These are phyloP conservation scores for Leuciscus waleckii DNA, from an alignment of 2,797 vertebrate species.

Conservation along the genomic window DNA sequence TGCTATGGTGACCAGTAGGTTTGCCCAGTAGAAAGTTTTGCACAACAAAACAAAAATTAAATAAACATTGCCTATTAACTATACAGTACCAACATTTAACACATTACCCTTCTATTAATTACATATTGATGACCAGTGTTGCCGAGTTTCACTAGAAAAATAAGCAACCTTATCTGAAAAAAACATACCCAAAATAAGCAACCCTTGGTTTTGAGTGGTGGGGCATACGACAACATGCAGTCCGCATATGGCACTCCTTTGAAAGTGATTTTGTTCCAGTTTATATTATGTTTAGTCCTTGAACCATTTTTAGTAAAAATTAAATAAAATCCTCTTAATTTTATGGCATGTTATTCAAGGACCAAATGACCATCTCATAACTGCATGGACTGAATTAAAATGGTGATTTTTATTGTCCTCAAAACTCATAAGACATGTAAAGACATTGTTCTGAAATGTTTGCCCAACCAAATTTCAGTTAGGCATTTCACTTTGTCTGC, in stretches of 20 bases:
- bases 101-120: slow-evolving; percentile 20
- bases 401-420: background rate
- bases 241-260: background rate
- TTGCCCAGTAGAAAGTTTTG: background rate
- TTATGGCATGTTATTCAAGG: background rate
- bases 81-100: slow-evolving; percentile 25
- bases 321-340: background rate
- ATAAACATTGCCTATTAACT: background rate
- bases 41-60: background rate
- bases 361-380: background rate
- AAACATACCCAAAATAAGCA: background rate
- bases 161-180: background rate
- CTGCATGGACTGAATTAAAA: background rate
- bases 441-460: background rate
- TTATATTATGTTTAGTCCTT: background rate
- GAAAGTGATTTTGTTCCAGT: background rate
- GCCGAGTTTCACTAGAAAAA: background rate
- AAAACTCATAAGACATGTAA: background rate
- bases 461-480: background rate
- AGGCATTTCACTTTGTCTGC: background rate
- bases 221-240: background rate
- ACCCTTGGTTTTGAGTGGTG: background rate
- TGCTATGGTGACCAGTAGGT: background rate
- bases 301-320: background rate
- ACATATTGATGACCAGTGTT: slow-evolving; percentile 19